Evolutionary conservation across 2,113 vertebrate species (phyloP).

Genomic region (Mirounga angustirostris): DNA sequence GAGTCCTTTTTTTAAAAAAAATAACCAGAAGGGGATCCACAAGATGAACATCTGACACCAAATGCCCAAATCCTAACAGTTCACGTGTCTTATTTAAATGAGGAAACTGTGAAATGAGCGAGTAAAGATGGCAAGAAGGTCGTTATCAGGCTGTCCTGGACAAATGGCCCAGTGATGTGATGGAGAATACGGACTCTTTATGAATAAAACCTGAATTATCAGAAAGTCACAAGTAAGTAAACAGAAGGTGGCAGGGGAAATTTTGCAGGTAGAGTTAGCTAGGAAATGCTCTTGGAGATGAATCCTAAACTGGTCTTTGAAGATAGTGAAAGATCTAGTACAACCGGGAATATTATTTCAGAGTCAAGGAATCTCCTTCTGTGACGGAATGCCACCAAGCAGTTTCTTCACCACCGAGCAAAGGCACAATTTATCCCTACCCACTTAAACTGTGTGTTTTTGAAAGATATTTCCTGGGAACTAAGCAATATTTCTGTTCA

Average conservation of each 20-base stretch:
- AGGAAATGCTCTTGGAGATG: not conserved
- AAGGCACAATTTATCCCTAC: not conserved
- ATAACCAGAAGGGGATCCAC: not conserved
- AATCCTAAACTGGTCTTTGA: not conserved
- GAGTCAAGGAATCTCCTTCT: not conserved
- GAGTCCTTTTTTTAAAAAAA: not conserved
- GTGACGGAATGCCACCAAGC: not conserved
- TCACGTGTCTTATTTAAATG: not conserved
- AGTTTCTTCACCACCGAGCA: not conserved
- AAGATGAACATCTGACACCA: not conserved
- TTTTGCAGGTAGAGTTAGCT: not conserved
- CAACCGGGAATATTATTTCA: not conserved
- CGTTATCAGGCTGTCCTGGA: not conserved
- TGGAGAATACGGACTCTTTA: not conserved
- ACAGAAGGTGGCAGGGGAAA: not conserved
- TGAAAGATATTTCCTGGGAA: not conserved
- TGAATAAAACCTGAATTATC: not conserved
- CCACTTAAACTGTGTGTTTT: not conserved
- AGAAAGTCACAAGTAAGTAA: conserved; percentile 28
- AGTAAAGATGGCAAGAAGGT: not conserved
- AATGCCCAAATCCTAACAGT: not conserved
- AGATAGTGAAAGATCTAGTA: not conserved
- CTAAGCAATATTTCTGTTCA: conserved; percentile 36
- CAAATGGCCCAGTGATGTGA: not conserved
- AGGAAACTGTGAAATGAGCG: not conserved